Base-by-base conservation (phyloP, 1,140 invertebrate species). In the Melanaphis sacchari region DNA sequence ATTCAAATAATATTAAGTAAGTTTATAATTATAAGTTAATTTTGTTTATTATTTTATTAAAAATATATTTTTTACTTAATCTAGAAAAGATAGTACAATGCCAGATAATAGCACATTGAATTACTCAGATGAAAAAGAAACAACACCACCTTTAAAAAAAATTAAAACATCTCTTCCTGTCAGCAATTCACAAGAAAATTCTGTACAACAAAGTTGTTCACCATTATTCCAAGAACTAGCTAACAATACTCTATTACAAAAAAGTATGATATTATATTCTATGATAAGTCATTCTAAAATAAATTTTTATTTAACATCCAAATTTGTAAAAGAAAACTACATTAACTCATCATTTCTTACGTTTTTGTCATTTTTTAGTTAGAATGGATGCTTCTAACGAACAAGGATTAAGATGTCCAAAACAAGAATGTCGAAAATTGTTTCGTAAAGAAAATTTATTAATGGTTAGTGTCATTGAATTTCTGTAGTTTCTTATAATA, bases 381-480 rank as follows among this genome's bases (percentile, higher is more conserved):
- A 93, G 91, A 54, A 84, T 93, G 81, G 46, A 93, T n/a, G 59
- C 93, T 46, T 40, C 93, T 93, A 59, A 88, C 90, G 87, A 90
- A 40, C 91, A 92, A 52, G 92, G 94, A 38, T 91, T 85, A 31
- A 94, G 84, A 43, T 99, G 98, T 95, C 97, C 97, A 0, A 97
- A 97, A 92, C 96, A 97, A 93, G 97, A 96, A 11, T 99, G 98
- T 95, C 96, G 96, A 26, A 99, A 99, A 95, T 97, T 97, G 94
- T 99, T 98, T 95, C 96, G 98, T 38, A 98, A 98, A 95, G 98
- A 98, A 94, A 98, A 97, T 94, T 96, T 99, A 46, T 95, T 99
- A 5, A 97, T 97, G 95, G 95, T 95, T 93, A 94, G 92, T 94
- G 6, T 90, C 24, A 46, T 31, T 93, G 22, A 52, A 84, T 84